These are phyloP conservation scores for Eueremaeus valkanovi DNA, from an alignment of 2,888 invertebrate species.

Conservation along the genomic window DNA sequence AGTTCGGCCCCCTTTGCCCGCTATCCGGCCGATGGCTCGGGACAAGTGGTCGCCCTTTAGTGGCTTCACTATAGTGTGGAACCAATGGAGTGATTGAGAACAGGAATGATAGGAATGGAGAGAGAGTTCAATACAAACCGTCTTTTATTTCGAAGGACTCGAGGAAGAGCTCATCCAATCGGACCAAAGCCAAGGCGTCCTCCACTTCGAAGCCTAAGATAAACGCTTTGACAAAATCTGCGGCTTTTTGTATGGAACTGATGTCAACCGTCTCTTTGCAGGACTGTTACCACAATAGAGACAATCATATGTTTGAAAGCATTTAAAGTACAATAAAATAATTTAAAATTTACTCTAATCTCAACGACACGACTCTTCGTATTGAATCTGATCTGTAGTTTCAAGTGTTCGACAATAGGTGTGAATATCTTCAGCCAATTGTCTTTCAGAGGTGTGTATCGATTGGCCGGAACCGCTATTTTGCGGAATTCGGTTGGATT, in stretches of 20 bases:
- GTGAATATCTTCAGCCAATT: slow-evolving; percentile 96
- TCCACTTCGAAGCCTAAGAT: slow-evolving; percentile 94
- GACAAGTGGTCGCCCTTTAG: slow-evolving; percentile 91
- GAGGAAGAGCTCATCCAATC: slow-evolving; percentile 92
- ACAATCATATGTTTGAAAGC: slow-evolving; percentile 36
- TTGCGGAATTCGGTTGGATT: slow-evolving; percentile 48
- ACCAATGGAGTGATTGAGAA: too few species aligned
- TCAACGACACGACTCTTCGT: slow-evolving; percentile 84
- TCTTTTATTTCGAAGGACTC: slow-evolving; percentile 96
- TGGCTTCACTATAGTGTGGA: slow-evolving; percentile 90
- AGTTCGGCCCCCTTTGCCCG: slow-evolving; percentile 94
- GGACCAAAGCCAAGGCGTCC: slow-evolving; percentile 86
- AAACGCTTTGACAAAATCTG: slow-evolving; percentile 97
- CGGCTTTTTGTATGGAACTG: slow-evolving; percentile 88
- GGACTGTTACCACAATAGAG: too few species aligned
- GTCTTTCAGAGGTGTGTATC: slow-evolving; percentile 89
- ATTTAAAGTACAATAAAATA: neutral
- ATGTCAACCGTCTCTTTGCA: slow-evolving; percentile 72
- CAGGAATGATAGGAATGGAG: too few species aligned
- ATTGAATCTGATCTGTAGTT: slow-evolving; percentile 90
- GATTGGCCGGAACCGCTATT: slow-evolving; percentile 83
- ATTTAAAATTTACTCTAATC: slow-evolving; percentile 60
- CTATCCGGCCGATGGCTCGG: slow-evolving; percentile 92
- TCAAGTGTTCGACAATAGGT: slow-evolving; percentile 90
- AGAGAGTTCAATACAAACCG: too few species aligned